Evolutionary conservation across 53 echinoderm and acorn worm species (phyloP), one percentile per base, ranked within the genome.

Genomic region (Antedon mediterranea): DNA sequence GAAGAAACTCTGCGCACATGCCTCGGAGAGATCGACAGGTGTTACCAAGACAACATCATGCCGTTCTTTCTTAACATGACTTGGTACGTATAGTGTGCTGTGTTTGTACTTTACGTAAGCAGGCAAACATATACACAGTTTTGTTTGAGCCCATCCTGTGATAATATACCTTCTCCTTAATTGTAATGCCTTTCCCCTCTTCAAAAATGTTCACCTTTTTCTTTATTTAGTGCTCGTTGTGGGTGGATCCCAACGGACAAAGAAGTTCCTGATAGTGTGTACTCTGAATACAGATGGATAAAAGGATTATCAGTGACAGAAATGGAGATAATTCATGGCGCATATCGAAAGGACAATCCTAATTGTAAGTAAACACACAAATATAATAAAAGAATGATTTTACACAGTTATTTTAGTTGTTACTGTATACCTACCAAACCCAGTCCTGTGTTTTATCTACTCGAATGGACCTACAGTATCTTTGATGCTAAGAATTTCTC

Each of bases 21-120:
- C 82, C 86, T 97, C 15, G 90, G 97, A 20, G 97, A 97, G 82
- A 93, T 97, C 13, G 97, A 97, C 82, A 84, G 97, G 71, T 97
- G 97, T 71, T 92, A 92, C 73, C 43, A 85, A 26, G 97, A 97
- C 57, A 92, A 97, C 70, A 81, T 97, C 73, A 97, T 92, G 97
- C 97, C 97, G 0, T 97, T 97, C 89, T 97, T 97, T 37, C 90
- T 97, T 43, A 97, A 97, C 34, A 85, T 97, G 88, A 97, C 97
- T 6, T 89, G 97, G 97, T 92, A 74, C 37, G 72, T 33, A n/a
- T n/a, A n/a, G n/a, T n/a, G n/a, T n/a, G n/a, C n/a, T n/a, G n/a
- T n/a, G n/a, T n/a, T n/a, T n/a, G n/a, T n/a, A n/a, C n/a, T n/a
- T n/a, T n/a, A n/a, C n/a, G n/a, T n/a, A n/a, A n/a, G n/a, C n/a